These are phyloP conservation scores for Antennarius striatus DNA, from an alignment of 2,113 vertebrate species.

Conservation along the genomic window DNA sequence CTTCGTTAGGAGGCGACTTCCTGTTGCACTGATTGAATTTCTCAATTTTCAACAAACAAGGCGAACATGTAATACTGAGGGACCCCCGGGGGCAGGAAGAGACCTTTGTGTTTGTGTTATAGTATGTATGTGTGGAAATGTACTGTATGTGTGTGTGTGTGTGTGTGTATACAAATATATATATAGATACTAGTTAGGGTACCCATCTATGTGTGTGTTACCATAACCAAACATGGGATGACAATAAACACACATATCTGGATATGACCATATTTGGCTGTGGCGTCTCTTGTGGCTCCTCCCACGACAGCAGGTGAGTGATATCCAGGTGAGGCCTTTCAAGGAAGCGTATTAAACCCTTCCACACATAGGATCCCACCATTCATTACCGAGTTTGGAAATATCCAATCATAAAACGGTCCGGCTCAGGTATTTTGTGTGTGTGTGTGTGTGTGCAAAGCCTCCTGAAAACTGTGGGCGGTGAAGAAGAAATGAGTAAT, in stretches of 20 bases:
- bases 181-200: background rate
- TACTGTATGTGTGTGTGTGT: background rate
- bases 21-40: conserved; percentile 72
- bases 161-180: background rate
- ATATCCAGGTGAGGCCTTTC: conserved; percentile 24
- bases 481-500: conserved; percentile 30
- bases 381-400: conserved; percentile 23
- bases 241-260: conserved; percentile 15
- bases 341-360: conserved; percentile 39
- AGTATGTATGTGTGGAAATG: background rate
- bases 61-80: conserved; percentile 27
- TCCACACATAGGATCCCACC: conserved; percentile 3
- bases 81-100: conserved; percentile 35
- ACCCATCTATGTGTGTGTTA: background rate
- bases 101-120: conserved; percentile 21
- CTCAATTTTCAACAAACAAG: conserved; percentile 59
- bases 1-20: conserved; percentile 69
- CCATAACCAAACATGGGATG: conserved; percentile 4
- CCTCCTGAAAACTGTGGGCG: conserved; percentile 30
- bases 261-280: conserved; percentile 24
- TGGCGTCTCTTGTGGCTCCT: background rate
- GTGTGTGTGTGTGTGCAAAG: no score
- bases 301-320: conserved; percentile 16
- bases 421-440: background rate
- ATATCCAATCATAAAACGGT: conserved; percentile 15